Base-by-base conservation (phyloP, 2,888 invertebrate species). In the Drosophila mimica region DNA sequence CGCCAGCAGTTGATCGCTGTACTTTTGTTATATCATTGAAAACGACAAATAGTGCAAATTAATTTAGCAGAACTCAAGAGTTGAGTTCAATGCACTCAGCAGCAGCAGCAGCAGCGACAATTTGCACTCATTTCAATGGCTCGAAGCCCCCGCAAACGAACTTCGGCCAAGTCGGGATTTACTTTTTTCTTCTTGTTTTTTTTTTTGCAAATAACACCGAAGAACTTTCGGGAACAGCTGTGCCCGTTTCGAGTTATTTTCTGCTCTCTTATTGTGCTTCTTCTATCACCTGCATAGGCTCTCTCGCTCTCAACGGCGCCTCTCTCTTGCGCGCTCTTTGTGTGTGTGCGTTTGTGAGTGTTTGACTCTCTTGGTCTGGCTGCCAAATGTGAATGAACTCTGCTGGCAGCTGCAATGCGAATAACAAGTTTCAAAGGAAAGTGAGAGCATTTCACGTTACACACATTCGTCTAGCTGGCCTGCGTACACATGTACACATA, bases 351-450 rank as follows among this genome's bases (percentile, higher is more conserved):
- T 46, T 6, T 46, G 40, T n/a, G 33, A 25, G 17, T 56, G 28
- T 38, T n/a, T 38, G 28, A n/a, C 56, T 74, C 75, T 74, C 72
- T 67, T 40, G 53, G 66, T 72, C 67, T 71, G 61, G 76, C 76
- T 82, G 80, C 71, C 76, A 89, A 88, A 89, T 87, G 91, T 90
- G 89, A 91, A 90, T 89, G 91, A 91, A 91, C 90, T 82, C 79
- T 70, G 88, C 64, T 70, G 75, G 73, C 77, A 75, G 77, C 77
- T 74, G 77, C 89, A 89, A 85, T 81, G 89, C 91, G 88, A 89
- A 88, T 86, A 91, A 90, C 92, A 87, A 92, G 92, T 93, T 92
- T 91, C 78, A 85, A 91, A 92, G 88, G 93, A 93, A 93, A 93
- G 93, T 93, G 93, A 93, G 93, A 93, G 93, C 92, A 91, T 80